These are phyloP conservation scores for Lepidotrigona ventralis DNA, from an alignment of 1,140 invertebrate genomes.

Conservation along the genomic window DNA sequence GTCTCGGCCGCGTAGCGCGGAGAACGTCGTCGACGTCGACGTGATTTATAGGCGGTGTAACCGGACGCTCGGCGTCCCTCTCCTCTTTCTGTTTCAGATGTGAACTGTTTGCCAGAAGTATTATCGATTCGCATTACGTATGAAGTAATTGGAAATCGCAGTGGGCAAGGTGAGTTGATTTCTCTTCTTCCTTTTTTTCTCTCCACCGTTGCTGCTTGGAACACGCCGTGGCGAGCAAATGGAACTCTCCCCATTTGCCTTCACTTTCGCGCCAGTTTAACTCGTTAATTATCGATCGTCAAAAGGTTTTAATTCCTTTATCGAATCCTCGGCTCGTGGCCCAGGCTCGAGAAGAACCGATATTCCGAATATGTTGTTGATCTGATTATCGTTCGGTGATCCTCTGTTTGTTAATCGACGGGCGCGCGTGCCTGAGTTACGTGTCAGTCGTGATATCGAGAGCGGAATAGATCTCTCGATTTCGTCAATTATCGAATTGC, in stretches of 20 bases:
- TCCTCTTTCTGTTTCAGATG: conserved; percentile 58
- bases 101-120: conserved; percentile 63
- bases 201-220: too few species aligned
- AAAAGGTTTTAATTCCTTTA: background rate
- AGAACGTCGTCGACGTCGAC: conserved; percentile 27
- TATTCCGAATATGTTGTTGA: background rate
- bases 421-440: too few species aligned
- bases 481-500: background rate
- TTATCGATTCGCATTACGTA: conserved; percentile 61
- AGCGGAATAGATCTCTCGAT: background rate
- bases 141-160: conserved; percentile 57
- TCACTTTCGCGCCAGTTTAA: background rate
- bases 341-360: background rate
- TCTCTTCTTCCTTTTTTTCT: too few species aligned
- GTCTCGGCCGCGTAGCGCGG: conserved; percentile 9
- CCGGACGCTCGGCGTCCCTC: background rate
- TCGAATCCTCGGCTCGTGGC: background rate
- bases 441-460: background rate
- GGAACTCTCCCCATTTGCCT: background rate
- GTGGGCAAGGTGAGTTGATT: conserved; percentile 49
- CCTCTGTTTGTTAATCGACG: background rate
- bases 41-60: conserved; percentile 35
- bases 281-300: background rate
- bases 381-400: background rate
- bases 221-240: background rate